Evolutionary conservation across 1,140 invertebrate genomes (phyloP).

Genomic region (Caenorhabditis inopinata): DNA sequence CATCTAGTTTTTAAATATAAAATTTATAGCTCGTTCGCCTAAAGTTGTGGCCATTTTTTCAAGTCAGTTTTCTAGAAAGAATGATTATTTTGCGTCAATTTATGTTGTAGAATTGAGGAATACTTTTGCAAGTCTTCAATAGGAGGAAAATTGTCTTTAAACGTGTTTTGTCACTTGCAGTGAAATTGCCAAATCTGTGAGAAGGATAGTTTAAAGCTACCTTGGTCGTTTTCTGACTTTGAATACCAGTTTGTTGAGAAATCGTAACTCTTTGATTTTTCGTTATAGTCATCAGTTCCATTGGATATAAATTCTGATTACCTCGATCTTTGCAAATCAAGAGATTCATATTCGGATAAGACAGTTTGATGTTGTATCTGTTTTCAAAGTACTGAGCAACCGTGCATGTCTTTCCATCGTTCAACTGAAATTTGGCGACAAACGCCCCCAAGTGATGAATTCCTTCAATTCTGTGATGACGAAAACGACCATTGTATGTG

Average conservation of each 20-base stretch:
- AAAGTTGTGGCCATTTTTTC: too few species aligned
- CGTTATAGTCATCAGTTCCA: slow-evolving; percentile 36
- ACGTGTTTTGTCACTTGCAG: too few species aligned
- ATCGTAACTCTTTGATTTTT: slow-evolving; percentile 39
- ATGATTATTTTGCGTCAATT: too few species aligned
- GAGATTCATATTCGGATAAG: slow-evolving; percentile 28
- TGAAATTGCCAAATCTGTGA: too few species aligned
- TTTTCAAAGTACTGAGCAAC: slow-evolving; percentile 34
- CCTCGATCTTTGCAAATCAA: slow-evolving; percentile 5
- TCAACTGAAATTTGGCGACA: background rate
- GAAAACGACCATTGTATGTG: background rate
- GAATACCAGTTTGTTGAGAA: slow-evolving; percentile 43
- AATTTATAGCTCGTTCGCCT: too few species aligned
- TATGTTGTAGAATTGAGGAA: too few species aligned
- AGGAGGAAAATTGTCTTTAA: too few species aligned
- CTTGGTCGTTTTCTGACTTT: slow-evolving; percentile 43
- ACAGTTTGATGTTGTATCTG: slow-evolving; percentile 15
- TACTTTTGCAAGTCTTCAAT: too few species aligned
- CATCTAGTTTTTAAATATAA: too few species aligned
- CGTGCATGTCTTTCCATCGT: slow-evolving; percentile 11
- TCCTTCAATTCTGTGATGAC: slow-evolving; percentile 7
- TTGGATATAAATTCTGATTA: slow-evolving; percentile 33
- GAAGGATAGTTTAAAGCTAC: too few species aligned
- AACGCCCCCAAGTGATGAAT: background rate
- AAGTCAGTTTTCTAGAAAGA: too few species aligned